phyloP scores from a whole-genome alignment of 2,797 vertebrate genomes.

The Otus scops region DNA sequence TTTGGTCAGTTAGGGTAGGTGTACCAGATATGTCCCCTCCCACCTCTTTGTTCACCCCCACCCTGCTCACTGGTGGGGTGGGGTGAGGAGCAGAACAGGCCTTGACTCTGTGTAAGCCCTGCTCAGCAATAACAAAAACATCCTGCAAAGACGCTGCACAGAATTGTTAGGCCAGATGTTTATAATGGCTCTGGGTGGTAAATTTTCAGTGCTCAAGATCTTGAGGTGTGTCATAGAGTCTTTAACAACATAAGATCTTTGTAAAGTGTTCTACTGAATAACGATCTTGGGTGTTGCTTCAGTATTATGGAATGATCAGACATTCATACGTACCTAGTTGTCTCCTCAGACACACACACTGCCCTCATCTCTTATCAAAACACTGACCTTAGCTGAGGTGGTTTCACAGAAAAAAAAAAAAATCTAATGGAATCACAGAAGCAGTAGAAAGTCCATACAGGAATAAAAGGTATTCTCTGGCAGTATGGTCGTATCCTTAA shows the following conservation, averaged over 20 bases:
- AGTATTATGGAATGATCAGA: background rate
- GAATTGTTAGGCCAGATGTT: background rate
- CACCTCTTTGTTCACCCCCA: too few species aligned
- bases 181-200: background rate
- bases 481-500: background rate
- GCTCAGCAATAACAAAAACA: too few species aligned
- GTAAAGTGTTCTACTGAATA: background rate
- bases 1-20: too few species aligned
- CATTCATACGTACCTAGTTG: background rate
- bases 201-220: background rate
- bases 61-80: too few species aligned
- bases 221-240: background rate
- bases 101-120: too few species aligned
- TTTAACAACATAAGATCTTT: background rate
- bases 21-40: too few species aligned
- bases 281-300: background rate
- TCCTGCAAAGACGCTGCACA: background rate
- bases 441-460: accelerated
- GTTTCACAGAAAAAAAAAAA: background rate
- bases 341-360: background rate
- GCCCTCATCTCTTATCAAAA: background rate
- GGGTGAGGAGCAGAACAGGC: too few species aligned
- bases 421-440: background rate
- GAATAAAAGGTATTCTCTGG: background rate
- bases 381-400: background rate